Evolutionary conservation across 2,888 invertebrate species (phyloP).

Genomic region (Helobdella robusta): DNA sequence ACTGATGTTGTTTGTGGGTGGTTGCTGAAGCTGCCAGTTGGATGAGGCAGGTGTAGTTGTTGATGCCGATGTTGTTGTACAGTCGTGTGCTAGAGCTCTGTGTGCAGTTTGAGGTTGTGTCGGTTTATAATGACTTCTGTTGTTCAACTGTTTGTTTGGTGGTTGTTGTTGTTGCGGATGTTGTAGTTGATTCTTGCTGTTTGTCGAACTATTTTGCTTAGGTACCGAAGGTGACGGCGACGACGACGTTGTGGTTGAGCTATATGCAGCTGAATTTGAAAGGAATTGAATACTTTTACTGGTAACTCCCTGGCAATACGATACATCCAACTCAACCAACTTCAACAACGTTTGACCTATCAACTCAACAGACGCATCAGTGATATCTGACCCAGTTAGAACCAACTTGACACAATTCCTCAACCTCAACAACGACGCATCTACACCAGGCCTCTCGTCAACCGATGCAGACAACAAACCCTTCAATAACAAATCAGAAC

Average conservation of each 20-base stretch:
- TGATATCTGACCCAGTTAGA: constrained; percentile 77
- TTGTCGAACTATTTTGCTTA: not conserved
- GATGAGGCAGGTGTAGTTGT: not conserved
- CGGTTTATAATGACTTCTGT: too few species aligned
- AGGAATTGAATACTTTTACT: constrained; percentile 25
- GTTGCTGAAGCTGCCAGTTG: not conserved
- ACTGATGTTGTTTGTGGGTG: too few species aligned
- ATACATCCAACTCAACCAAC: constrained; percentile 69
- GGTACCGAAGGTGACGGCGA: too few species aligned
- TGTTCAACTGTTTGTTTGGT: too few species aligned
- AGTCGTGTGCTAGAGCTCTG: not conserved
- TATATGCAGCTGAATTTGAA: constrained; percentile 17
- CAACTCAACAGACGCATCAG: constrained; percentile 67
- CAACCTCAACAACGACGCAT: constrained; percentile 66
- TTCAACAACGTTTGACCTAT: constrained; percentile 43
- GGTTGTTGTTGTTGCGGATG: not conserved
- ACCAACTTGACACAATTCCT: constrained; percentile 66
- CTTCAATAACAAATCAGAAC: constrained; percentile 72
- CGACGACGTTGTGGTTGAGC: too few species aligned
- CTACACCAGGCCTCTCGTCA: constrained; percentile 66
- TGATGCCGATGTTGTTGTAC: not conserved
- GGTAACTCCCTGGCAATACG: constrained; percentile 56
- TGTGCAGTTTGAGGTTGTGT: not conserved
- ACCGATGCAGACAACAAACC: constrained; percentile 78
- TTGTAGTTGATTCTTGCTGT: not conserved